Base-by-base conservation (phyloP, 2,888 invertebrate species). In the Sinhomidia bicolor region DNA sequence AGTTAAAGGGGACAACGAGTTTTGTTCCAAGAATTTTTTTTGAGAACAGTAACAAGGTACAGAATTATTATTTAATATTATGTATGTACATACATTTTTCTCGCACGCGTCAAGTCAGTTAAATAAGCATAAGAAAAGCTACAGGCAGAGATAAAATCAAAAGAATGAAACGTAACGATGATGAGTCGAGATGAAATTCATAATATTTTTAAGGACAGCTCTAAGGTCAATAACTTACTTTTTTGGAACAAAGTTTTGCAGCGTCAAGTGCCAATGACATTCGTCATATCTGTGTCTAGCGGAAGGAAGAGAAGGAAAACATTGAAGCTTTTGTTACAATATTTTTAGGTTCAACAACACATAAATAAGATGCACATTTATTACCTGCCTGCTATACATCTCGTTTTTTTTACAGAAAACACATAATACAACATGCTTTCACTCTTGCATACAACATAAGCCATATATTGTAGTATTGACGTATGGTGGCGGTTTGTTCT, bases 191-290 rank as follows among this genome's bases (percentile, higher is more conserved):
- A 65, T 81, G 60, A n/a, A 29, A 68, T 65, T 32, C 60, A 20
- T n/a, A n/a, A 60, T n/a, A n/a, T 68, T 71, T 68, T 51, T 32
- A 51, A 68, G 54, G 82, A 32, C 54, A 71, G 57, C 78, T 47
- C 36, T 60, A 20, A 86, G 86, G 86, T 86, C 80, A 86, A 86
- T 86, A 80, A 79, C 86, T 85, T 80, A 54, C 20, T 78, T 54
- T 62, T 78, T 68, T 76, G 62, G 32, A 62, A 76, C 57, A 85
- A n/a, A 29, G 17, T 60, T 20, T 47, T 82, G 36, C 44, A 29
- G 51, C 57, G 14, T 84, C 54, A 78, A 23, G 78, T 78, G 85
- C 29, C 85, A 85, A 76, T 85, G 84, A 44, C 84, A 85, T 47
- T 85, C 84, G 23, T 60, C 84, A 85, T 23, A 71, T 71, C 20